Evolutionary conservation across 2,888 invertebrate genomes (phyloP).

Genomic region (Mycogona germanica): DNA sequence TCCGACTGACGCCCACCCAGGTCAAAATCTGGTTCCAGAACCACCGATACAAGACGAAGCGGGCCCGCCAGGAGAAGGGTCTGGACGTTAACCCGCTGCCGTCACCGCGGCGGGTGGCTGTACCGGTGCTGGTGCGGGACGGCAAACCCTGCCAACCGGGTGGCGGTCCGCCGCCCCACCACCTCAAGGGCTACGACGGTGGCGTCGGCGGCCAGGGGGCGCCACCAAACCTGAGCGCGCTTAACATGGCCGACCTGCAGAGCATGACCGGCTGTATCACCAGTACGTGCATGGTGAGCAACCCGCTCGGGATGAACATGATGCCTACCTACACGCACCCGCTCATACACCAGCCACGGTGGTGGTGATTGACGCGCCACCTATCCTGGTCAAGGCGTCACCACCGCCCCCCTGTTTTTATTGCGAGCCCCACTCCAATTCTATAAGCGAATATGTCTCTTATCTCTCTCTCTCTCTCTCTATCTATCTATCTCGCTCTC

Average conservation of each 20-base stretch:
- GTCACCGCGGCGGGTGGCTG: conserved; percentile 83
- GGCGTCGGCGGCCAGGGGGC: not conserved
- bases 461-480: too few species aligned
- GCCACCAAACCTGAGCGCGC: not conserved
- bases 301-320: conserved; percentile 23
- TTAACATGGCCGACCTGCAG: conserved; percentile 4
- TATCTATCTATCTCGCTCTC: too few species aligned
- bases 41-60: conserved; percentile 96
- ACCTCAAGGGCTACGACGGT: conserved; percentile 37
- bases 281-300: conserved; percentile 19
- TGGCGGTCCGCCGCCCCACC: conserved; percentile 36
- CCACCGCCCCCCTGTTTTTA: too few species aligned
- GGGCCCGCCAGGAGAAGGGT: conserved; percentile 91
- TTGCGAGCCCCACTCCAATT: too few species aligned
- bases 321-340: conserved; percentile 23
- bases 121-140: conserved; percentile 86
- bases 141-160: conserved; percentile 65
- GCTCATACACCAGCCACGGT: conserved; percentile 25
- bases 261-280: conserved; percentile 17
- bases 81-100: conserved; percentile 45
- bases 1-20: conserved; percentile 92
- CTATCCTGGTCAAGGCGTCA: not conserved
- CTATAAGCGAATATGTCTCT: too few species aligned
- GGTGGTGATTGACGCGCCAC: conserved; percentile 20
- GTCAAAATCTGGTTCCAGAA: conserved; percentile 98